These are phyloP conservation scores for Morus bassanus DNA, from an alignment of 2,797 vertebrate genomes.

Conservation along the genomic window DNA sequence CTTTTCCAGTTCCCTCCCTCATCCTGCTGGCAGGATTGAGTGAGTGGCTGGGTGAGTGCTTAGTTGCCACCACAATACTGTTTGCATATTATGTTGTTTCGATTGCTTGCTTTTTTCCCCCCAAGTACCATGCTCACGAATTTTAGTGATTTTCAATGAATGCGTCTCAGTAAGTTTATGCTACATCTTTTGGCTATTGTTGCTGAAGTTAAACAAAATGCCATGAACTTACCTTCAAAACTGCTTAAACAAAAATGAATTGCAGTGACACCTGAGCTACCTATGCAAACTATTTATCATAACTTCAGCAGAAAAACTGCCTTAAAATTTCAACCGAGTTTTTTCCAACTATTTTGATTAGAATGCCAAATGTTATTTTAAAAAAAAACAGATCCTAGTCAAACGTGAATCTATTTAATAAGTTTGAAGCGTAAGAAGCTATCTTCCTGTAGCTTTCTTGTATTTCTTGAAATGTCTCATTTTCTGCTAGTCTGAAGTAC, in stretches of 20 bases:
- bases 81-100: background rate
- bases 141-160: background rate
- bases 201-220: background rate
- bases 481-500: background rate
- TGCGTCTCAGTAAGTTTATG: background rate
- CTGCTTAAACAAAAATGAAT: background rate
- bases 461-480: background rate
- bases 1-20: background rate
- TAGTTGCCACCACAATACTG: too few relatives aligned
- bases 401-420: background rate
- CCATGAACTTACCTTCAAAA: background rate
- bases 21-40: background rate
- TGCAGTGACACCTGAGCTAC: background rate
- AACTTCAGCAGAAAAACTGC: background rate
- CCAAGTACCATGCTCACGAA: background rate
- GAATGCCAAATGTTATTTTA: background rate
- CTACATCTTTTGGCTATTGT: background rate
- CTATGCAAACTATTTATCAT: too few relatives aligned
- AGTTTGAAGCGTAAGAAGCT: background rate
- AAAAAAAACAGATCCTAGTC: background rate
- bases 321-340: background rate
- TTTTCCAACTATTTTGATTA: background rate
- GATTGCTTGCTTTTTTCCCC: background rate
- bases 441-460: background rate
- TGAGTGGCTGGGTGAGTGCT: accelerated